Evolutionary conservation across 2,113 vertebrate genomes (phyloP).

Genomic region (Ivindomyrus marchei): DNA sequence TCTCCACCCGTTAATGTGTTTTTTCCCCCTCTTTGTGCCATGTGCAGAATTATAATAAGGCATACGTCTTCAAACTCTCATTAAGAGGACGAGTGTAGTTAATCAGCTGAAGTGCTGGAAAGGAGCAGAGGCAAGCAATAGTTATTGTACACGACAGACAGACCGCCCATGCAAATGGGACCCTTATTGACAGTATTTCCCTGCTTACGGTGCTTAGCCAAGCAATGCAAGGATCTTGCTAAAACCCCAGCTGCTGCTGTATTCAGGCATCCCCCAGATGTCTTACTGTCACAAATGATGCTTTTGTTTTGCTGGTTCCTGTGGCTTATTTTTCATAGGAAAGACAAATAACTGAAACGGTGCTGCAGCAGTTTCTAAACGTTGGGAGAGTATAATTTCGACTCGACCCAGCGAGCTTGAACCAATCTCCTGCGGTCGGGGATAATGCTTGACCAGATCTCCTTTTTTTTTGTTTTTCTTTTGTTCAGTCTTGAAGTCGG

Average conservation of each 20-base stretch:
- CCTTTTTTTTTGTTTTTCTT: constrained; percentile 20
- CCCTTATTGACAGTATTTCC: neutral
- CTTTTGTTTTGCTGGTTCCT: constrained; percentile 23
- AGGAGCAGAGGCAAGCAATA: neutral
- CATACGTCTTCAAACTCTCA: neutral
- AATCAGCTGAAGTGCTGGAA: neutral
- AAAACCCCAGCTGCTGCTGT: constrained; percentile 33
- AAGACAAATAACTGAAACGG: neutral
- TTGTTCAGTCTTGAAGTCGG: constrained; percentile 53
- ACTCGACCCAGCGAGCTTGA: neutral
- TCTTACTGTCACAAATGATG: constrained; percentile 22
- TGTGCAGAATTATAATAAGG: neutral
- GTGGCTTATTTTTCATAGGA: neutral
- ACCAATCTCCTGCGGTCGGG: neutral
- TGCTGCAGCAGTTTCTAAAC: neutral
- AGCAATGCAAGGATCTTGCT: constrained; percentile 26
- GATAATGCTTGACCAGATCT: neutral
- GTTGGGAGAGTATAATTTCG: neutral
- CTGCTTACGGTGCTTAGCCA: constrained; percentile 14
- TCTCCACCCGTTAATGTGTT: neutral
- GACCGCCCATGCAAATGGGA: neutral
- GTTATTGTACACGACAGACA: neutral
- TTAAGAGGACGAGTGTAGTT: neutral
- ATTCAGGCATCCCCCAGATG: constrained; percentile 33
- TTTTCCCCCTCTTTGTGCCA: neutral